Evolutionary conservation across 2,888 invertebrate species (phyloP).

Genomic region (Drosophila anceps): DNA sequence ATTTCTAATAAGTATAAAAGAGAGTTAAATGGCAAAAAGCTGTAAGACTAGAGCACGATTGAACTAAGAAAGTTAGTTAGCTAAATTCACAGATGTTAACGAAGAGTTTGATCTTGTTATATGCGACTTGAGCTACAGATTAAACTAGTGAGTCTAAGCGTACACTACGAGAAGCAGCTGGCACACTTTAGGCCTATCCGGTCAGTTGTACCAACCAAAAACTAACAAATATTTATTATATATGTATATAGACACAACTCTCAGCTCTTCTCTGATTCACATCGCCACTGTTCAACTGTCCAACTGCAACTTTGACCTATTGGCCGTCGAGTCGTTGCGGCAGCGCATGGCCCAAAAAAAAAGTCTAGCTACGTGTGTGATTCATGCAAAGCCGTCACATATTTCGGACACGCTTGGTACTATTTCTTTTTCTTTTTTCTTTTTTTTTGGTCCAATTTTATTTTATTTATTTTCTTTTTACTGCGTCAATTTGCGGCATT

Average conservation of each 20-base stretch:
- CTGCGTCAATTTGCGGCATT: conserved; percentile 53
- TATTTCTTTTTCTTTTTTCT: conserved; percentile 2
- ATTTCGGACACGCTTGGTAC: conserved; percentile 25
- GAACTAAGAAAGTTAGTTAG: too few relatives aligned
- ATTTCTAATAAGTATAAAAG: too few relatives aligned
- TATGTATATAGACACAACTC: background rate
- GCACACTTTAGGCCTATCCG: background rate
- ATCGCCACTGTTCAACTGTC: background rate
- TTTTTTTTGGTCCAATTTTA: conserved; percentile 17
- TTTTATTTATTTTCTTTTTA: conserved; percentile 14
- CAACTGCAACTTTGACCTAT: conserved; percentile 19
- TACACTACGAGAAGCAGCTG: too few relatives aligned
- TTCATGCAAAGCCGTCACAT: conserved; percentile 31
- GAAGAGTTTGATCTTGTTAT: too few relatives aligned
- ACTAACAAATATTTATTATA: background rate
- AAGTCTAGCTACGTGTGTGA: conserved; percentile 33
- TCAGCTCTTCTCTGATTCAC: background rate
- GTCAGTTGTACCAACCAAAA: background rate
- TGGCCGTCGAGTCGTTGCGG: conserved; percentile 11
- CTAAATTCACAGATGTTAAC: too few relatives aligned
- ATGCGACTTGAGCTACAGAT: too few relatives aligned
- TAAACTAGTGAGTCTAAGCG: too few relatives aligned
- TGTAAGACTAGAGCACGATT: too few relatives aligned
- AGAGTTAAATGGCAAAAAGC: too few relatives aligned
- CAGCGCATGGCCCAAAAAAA: conserved; percentile 22